Evolutionary conservation across 2,888 invertebrate species (phyloP), one percentile per base, ranked within the genome.

Genomic region (Dysmachus trigonus): DNA sequence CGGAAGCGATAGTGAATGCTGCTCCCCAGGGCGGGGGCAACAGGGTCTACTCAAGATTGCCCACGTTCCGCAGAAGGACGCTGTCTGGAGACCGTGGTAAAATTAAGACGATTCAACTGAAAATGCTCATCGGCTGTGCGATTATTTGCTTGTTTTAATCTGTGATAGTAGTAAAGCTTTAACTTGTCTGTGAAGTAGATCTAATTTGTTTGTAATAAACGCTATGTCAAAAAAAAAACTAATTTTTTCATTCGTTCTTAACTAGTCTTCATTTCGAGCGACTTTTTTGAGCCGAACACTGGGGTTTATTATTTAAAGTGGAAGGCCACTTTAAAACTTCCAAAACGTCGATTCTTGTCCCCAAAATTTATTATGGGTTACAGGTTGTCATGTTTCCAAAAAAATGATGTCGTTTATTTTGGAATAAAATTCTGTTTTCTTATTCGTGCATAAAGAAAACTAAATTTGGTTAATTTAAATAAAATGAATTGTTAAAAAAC

Each of bases 1-100:
- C 89, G 90, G 91, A 88, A 91, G 91, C 88, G 91, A 91, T 87
- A 89, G 88, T 86, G 90, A 89, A 51, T 90, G 90, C 88, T 89
- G 90, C 47, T 88, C 88, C 79, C 88, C 88, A 3, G 27, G 33
- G 53, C 76, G 35, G 33, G 53, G 18, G 7, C 53, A 53, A 10
- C 53, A 53, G 22, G 62, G 62, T 1, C 62, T 62, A 8, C 62
- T 62, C 2, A 18, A 27, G 22, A 62, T 62, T 27, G 62, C 27
- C 13, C 62, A 22, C 0, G 62, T 3, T 0, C 18, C 18, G 1
- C 62, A 27, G 10, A 62, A 62, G 27, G 62, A 22, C 10, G 22
- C 7, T 38, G 41, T 77, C 2, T 85, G 85, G 85, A 77, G 85
- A 31, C 85, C 85, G 2, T 85, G 85, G 85, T 85, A 72, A 22